A percentile compares a stretch with the other conserved stretches of the same genome.
Conservation (phyloP, 2,113 vertebrate species). For the Silurus meridionalis region DNA sequence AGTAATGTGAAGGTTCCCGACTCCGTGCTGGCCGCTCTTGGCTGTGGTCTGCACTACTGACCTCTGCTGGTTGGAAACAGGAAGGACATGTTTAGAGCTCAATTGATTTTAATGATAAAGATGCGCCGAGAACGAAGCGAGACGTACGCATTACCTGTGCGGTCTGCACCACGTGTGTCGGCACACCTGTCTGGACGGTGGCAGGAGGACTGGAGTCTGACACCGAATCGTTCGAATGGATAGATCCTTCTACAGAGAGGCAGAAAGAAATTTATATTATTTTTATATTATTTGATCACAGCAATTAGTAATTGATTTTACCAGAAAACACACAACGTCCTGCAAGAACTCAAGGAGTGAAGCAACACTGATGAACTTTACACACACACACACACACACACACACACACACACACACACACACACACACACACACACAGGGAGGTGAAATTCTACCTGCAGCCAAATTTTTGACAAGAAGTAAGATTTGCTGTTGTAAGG, state of each 20-base stretch:
- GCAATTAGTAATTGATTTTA: neutral
- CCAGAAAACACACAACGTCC: neutral
- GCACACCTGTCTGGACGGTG: constrained; percentile 74
- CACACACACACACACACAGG: neutral
- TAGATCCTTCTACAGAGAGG: constrained; percentile 76
- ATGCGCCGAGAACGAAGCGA: neutral
- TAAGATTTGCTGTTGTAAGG: too few relatives aligned
- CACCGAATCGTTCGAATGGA: constrained; percentile 82
- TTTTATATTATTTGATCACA: neutral
- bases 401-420: neutral
- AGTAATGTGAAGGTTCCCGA: constrained; percentile 78
- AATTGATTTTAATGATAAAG: too few relatives aligned
- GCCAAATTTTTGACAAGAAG: neutral
- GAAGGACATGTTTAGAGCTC: constrained; percentile 21
- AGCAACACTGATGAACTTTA: neutral
- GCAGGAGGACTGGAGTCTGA: constrained; percentile 83
- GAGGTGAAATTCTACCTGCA: constrained; percentile 16
- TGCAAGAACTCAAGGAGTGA: neutral
- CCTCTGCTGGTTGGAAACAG: constrained; percentile 69
- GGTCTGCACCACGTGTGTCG: constrained; percentile 84
- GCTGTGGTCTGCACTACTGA: constrained; percentile 82
- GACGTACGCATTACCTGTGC: constrained; percentile 75
- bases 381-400: neutral
- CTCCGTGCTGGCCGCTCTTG: constrained; percentile 74
- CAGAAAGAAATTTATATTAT: neutral